phyloP scores from a whole-genome alignment of 1,140 invertebrate species.

The Trypoxylus dichotomus region DNA sequence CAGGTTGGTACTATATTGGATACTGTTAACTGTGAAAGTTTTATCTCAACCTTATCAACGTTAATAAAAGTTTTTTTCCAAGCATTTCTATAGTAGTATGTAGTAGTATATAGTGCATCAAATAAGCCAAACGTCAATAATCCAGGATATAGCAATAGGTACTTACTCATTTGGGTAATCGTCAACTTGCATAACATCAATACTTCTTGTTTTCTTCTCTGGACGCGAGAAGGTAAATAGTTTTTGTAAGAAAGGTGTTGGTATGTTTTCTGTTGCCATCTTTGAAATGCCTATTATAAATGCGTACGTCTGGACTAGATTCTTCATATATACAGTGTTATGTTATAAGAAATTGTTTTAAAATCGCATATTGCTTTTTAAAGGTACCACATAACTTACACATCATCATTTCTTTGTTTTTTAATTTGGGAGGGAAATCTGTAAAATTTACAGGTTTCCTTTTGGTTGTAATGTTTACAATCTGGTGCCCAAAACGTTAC shows the following conservation, averaged over 20 bases:
- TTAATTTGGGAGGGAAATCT: too few species aligned
- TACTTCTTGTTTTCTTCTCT: constrained; percentile 1
- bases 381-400: too few species aligned
- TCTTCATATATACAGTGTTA: too few species aligned
- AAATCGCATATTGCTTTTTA: too few species aligned
- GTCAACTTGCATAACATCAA: neutral
- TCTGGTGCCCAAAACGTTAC: too few species aligned
- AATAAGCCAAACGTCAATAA: neutral
- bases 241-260: constrained; percentile 18
- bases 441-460: too few species aligned
- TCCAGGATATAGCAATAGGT: neutral
- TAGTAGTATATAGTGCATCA: neutral
- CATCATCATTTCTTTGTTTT: too few species aligned
- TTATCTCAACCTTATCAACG: neutral
- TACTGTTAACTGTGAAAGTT: neutral
- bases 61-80: neutral
- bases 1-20: neutral
- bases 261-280: constrained; percentile 20
- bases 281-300: constrained; percentile 2
- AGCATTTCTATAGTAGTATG: neutral
- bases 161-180: neutral
- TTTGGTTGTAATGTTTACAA: too few species aligned
- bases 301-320: neutral
- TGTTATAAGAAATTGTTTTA: too few species aligned
- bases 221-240: neutral